Percentiles rank a stretch among this genome's conserved stretches.
These are phyloP conservation scores for Xestoiulus laeticollis DNA, from an alignment of 2,888 invertebrate genomes.

Conservation along the genomic window DNA sequence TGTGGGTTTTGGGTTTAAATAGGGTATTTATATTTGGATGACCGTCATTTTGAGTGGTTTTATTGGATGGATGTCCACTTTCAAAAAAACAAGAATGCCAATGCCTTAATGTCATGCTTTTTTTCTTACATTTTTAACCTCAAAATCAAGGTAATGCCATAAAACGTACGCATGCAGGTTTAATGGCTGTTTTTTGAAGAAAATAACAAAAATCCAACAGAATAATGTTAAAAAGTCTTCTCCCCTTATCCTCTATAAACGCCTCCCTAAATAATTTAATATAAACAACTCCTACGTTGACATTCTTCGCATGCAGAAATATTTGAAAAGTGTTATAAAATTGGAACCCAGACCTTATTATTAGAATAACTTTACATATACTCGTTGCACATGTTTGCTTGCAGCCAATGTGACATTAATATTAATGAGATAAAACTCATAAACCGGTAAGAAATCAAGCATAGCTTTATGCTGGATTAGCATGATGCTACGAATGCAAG, in stretches of 20 bases:
- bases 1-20: background rate
- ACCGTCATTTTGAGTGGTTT: background rate
- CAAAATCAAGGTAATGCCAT: background rate
- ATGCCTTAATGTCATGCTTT: background rate
- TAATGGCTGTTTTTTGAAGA: slow-evolving; percentile 3
- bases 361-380: background rate
- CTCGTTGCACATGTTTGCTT: background rate
- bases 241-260: background rate
- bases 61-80: slow-evolving; percentile 20
- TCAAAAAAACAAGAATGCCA: background rate
- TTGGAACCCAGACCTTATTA: background rate
- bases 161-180: background rate
- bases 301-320: background rate
- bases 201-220: background rate
- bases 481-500: too few species aligned
- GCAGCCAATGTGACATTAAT: background rate
- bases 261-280: background rate
- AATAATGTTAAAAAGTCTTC: background rate
- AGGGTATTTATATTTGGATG: background rate
- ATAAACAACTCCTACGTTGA: background rate
- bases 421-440: background rate
- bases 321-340: background rate
- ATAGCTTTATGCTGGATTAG: too few species aligned
- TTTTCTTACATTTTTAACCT: background rate
- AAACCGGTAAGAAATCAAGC: background rate